Conservation (phyloP, 2,888 invertebrate genomes). For the Quadriops clusia region DNA sequence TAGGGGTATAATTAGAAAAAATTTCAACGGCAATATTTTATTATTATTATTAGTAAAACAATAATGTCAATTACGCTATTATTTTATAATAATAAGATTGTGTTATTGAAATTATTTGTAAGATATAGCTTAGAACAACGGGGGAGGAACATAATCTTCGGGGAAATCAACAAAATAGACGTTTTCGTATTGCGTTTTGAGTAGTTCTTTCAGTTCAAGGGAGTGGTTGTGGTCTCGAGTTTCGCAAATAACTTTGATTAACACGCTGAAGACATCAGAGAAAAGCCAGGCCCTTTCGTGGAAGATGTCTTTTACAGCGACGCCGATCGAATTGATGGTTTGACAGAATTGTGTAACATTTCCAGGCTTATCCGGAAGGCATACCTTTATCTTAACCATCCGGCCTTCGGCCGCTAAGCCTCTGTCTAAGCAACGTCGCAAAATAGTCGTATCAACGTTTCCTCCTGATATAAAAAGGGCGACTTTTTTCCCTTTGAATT, state of each 20-base stretch:
- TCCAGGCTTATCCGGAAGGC: constrained; percentile 76
- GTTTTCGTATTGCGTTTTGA: constrained; percentile 43
- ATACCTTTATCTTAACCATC: constrained; percentile 61
- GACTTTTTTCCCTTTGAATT: constrained; percentile 56
- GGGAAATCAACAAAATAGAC: constrained; percentile 40
- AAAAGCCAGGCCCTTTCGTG: constrained; percentile 93
- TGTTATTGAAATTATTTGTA: too few relatives aligned
- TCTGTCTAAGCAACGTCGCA: constrained; percentile 78
- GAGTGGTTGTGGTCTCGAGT: constrained; percentile 74
- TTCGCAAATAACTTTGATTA: constrained; percentile 81
- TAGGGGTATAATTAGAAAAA: too few relatives aligned
- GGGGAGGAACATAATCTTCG: constrained; percentile 3
- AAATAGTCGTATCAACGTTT: constrained; percentile 84
- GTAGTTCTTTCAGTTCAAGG: constrained; percentile 44
- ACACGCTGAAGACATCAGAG: constrained; percentile 74
- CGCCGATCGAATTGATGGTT: constrained; percentile 62
- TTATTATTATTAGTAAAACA: too few relatives aligned
- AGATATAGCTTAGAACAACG: too few relatives aligned
- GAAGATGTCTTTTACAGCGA: constrained; percentile 89
- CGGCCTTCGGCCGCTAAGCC: constrained; percentile 80
- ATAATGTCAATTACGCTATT: too few relatives aligned
- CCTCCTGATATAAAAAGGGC: too few relatives aligned
- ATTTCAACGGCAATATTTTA: too few relatives aligned
- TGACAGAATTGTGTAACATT: constrained; percentile 77
- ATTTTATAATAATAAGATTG: too few relatives aligned